Evolutionary conservation across 2,888 invertebrate species (phyloP), one percentile per base, ranked within the genome.

Genomic region (Patella caerulea): DNA sequence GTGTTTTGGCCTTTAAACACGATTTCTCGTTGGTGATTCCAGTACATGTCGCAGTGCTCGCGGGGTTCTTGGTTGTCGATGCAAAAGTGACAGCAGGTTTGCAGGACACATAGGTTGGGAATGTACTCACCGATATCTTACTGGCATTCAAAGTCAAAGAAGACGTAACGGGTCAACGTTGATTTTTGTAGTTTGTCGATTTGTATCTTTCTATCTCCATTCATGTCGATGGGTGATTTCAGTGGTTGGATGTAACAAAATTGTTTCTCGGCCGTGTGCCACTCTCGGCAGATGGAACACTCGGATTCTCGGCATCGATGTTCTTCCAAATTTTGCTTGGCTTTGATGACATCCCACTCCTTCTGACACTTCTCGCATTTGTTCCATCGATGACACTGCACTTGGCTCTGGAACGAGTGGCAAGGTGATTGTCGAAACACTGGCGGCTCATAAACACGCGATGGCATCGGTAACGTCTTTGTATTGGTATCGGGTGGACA

Each of bases 91-190:
- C 65, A 65, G 19, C 19, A 65, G 1, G 24, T 2, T 1, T 65
- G 65, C 3, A 65, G 14, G 5, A 65, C 65, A n/a, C 65, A 19
- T 14, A 65, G 14, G 65, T 65, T 24, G n/a, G 65, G 24, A 19
- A 65, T n/a, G 65, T 65, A 19, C 0, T 65, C 65, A 19, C n/a
- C n/a, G 19, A n/a, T n/a, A 59, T 59, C 59, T 14, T 59, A n/a
- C 17, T 59, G 59, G 19, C 59, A 59, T 59, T 59, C 59, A 59
- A 59, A 59, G 59, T 59, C 59, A 15, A 59, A 59, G 15, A 59
- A 59, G 59, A 59, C 59, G 19, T n/a, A 59, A 2, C 59, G 59
- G 9, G 19, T 59, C n/a, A 59, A 15, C 7, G 17, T 19, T 17
- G 17, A n/a, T 3, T 9, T 11, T 11, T 59, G 59, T 15, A n/a